These are phyloP conservation scores for Myanophis thanlyinensis DNA, from an alignment of 2,113 vertebrate species.

Conservation along the genomic window DNA sequence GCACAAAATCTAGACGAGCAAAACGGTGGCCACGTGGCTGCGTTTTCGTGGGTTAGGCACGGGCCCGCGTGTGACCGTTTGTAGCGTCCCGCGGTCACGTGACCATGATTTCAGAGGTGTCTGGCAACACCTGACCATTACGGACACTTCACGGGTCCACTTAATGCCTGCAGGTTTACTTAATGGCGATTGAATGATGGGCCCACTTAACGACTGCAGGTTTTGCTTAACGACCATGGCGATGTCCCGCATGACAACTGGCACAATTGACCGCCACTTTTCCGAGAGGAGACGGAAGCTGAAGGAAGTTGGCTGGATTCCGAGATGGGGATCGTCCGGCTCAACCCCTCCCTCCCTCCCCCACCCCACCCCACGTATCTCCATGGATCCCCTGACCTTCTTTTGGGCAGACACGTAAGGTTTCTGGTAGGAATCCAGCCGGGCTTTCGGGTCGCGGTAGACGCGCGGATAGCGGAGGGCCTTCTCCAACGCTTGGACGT, in stretches of 20 bases:
- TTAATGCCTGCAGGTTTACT: too few relatives aligned
- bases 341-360: background rate
- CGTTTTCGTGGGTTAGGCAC: too few relatives aligned
- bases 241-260: too few relatives aligned
- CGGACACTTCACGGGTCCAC: too few relatives aligned
- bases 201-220: too few relatives aligned
- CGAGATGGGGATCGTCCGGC: background rate
- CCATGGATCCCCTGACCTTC: slow-evolving; percentile 56
- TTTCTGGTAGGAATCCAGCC: slow-evolving; percentile 68
- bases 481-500: slow-evolving; percentile 70
- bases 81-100: too few relatives aligned
- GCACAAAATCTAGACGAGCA: background rate
- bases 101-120: too few relatives aligned
- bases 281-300: background rate
- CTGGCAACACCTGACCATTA: too few relatives aligned
- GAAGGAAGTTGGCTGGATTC: background rate
- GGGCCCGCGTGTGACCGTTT: too few relatives aligned
- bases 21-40: accelerated
- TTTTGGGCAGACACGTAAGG: slow-evolving; percentile 58
- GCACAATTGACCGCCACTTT: background rate
- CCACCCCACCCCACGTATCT: background rate
- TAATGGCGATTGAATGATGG: too few relatives aligned
- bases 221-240: too few relatives aligned
- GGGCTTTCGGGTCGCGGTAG: slow-evolving; percentile 68
- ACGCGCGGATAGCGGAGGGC: slow-evolving; percentile 73